Conservation (phyloP, 2,797 vertebrate species). For the Eidolon dupreanum region DNA sequence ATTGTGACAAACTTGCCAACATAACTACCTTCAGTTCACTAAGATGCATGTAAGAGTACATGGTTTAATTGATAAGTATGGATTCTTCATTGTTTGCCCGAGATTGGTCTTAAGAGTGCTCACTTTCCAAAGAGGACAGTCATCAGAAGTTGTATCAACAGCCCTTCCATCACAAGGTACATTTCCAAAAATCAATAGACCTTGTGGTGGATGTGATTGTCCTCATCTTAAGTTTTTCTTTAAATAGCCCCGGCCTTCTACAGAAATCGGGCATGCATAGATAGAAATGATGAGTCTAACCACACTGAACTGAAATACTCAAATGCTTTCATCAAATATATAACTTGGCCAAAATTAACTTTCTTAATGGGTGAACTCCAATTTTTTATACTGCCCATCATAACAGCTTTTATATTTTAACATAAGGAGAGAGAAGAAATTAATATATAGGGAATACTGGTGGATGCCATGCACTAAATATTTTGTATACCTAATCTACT, state of each 20-base stretch:
- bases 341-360: slow-evolving; percentile 23
- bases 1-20: background rate
- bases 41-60: background rate
- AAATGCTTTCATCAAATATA: background rate
- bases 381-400: background rate
- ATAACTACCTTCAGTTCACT: background rate
- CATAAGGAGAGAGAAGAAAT: background rate
- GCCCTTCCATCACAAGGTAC: background rate
- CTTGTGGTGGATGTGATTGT: background rate
- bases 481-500: background rate
- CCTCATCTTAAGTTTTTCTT: background rate
- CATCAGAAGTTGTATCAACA: background rate
- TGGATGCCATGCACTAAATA: background rate
- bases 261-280: background rate
- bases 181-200: slow-evolving; percentile 19
- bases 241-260: background rate
- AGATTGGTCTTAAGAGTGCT: background rate
- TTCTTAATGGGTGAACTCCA: background rate
- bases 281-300: background rate
- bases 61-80: background rate
- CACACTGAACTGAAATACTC: background rate
- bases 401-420: slow-evolving; percentile 31
- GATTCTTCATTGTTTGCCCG: background rate
- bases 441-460: background rate
- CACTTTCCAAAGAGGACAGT: background rate